These are phyloP conservation scores for Paralichthys olivaceus DNA, from an alignment of 2,113 vertebrate genomes.

Conservation along the genomic window DNA sequence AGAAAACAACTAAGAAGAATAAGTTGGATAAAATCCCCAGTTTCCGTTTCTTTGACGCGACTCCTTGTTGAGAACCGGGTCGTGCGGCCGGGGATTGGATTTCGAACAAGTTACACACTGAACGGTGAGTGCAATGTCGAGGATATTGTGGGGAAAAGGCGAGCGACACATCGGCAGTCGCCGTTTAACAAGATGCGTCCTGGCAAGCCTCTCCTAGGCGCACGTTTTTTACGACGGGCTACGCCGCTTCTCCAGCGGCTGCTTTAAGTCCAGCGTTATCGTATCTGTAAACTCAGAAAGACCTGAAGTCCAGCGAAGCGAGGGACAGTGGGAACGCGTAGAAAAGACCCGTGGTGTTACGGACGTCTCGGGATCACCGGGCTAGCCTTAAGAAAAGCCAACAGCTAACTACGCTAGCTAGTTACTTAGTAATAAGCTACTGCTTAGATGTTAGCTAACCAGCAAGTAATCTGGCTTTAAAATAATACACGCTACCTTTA, in stretches of 20 bases:
- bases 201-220: constrained; percentile 68
- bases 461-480: neutral
- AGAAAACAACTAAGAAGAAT: constrained; percentile 76
- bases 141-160: constrained; percentile 38
- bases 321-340: accelerated
- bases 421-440: constrained; percentile 29
- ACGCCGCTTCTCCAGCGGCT: constrained; percentile 32
- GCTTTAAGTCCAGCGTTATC: neutral
- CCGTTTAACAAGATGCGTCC: constrained; percentile 57
- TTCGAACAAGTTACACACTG: constrained; percentile 30
- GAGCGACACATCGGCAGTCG: constrained; percentile 70
- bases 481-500: no score
- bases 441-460: constrained; percentile 3
- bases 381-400: constrained; percentile 4
- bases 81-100: constrained; percentile 36
- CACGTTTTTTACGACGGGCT: constrained; percentile 46
- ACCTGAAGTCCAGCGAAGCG: neutral
- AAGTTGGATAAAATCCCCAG: constrained; percentile 72
- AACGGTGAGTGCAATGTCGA: constrained; percentile 62
- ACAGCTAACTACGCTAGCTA: constrained; percentile 1
- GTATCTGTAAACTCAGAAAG: neutral
- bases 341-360: neutral
- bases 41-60: constrained; percentile 52
- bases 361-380: neutral
- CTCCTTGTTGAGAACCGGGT: constrained; percentile 26